Evolutionary conservation across 2,797 vertebrate genomes (phyloP).

Genomic region (Diplodus puntazzo): DNA sequence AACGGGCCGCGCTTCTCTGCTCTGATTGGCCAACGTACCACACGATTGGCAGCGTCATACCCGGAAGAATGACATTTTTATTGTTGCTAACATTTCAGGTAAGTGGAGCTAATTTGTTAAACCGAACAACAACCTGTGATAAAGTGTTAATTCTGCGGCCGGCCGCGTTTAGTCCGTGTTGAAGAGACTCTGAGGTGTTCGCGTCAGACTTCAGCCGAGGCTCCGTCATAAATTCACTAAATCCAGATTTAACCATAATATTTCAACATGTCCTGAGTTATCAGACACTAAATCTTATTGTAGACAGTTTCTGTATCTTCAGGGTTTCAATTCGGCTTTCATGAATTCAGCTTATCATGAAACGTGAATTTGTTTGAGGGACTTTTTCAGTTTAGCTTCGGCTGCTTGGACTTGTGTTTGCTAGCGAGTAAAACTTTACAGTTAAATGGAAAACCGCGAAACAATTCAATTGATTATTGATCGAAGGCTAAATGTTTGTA

Average conservation of each 20-base stretch:
- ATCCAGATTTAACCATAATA: neutral
- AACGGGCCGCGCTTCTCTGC: rapidly evolving
- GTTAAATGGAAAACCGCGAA: neutral
- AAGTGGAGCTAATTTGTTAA: constrained; percentile 26
- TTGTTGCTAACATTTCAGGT: constrained; percentile 55
- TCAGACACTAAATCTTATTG: neutral
- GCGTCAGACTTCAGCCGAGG: neutral
- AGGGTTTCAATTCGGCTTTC: neutral
- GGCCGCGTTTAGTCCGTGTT: no score
- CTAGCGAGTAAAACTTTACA: neutral
- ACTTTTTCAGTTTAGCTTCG: neutral
- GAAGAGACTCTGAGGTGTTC: no score
- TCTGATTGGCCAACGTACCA: constrained; percentile 60
- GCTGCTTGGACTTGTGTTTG: neutral
- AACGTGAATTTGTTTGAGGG: neutral
- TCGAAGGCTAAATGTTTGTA: neutral
- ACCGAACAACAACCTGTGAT: no score
- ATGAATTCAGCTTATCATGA: neutral
- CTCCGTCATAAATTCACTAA: neutral
- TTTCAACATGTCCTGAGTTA: neutral
- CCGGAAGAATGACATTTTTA: constrained; percentile 77
- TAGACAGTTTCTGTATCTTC: neutral
- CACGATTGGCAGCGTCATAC: constrained; percentile 3
- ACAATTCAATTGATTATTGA: neutral
- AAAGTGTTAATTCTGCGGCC: no score